These are phyloP conservation scores for Alexandromys fortis DNA, from an alignment of 2,113 vertebrate genomes.

Conservation along the genomic window DNA sequence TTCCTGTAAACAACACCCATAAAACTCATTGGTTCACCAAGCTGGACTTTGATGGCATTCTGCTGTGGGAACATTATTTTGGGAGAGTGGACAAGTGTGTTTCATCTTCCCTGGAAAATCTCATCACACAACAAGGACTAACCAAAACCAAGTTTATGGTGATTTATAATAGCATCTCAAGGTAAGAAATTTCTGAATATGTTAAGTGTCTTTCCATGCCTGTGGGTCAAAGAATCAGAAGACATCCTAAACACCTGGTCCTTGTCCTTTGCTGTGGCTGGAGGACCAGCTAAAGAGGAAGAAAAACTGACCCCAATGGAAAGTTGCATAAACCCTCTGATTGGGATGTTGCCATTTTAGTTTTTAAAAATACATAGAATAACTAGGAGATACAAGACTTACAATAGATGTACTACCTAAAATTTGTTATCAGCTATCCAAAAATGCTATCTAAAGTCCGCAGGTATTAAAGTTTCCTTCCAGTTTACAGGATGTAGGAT, in stretches of 20 bases:
- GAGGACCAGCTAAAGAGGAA: neutral
- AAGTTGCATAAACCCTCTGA: neutral
- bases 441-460: neutral
- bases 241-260: neutral
- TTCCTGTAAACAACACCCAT: neutral
- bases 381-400: neutral
- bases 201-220: neutral
- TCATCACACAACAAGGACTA: neutral
- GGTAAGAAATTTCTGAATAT: neutral
- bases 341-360: neutral
- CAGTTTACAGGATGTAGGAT: neutral
- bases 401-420: constrained; percentile 22
- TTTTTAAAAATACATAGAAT: neutral
- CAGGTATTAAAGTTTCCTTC: neutral
- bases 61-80: neutral
- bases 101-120: neutral
- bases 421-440: neutral
- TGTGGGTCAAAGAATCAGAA: constrained; percentile 2
- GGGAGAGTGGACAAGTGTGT: neutral
- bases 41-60: neutral
- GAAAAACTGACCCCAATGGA: neutral
- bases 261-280: neutral
- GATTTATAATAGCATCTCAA: neutral
- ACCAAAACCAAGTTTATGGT: neutral
- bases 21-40: neutral